These are phyloP conservation scores for Rhopalosiphum maidis DNA, from an alignment of 1,140 invertebrate genomes.

Conservation along the genomic window DNA sequence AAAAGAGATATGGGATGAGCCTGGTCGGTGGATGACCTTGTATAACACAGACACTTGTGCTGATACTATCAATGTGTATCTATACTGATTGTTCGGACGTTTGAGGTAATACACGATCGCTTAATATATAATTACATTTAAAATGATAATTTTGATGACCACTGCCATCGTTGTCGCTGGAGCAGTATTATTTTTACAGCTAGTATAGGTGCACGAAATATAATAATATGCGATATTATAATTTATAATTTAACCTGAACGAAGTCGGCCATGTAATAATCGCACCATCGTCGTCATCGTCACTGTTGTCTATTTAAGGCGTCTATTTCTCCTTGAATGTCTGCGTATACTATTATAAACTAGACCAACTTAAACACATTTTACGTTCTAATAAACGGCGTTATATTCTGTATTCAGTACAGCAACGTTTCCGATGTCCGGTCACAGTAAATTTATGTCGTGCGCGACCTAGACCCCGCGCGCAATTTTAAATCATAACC, in stretches of 20 bases:
- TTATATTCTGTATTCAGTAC: neutral
- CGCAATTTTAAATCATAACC: neutral
- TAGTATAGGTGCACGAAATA: neutral
- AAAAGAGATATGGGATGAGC: too few relatives aligned
- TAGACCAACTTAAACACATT: neutral
- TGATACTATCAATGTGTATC: neutral
- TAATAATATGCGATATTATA: neutral
- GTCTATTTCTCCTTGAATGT: conserved; percentile 18
- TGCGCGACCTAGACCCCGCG: conserved; percentile 24
- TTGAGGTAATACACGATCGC: neutral
- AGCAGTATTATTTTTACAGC: neutral
- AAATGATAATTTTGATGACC: neutral
- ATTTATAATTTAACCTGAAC: neutral
- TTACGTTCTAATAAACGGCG: neutral
- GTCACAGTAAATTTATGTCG: conserved; percentile 30
- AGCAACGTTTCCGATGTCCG: conserved; percentile 42
- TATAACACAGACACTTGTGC: neutral
- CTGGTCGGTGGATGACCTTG: too few relatives aligned
- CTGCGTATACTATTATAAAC: conserved; percentile 10
- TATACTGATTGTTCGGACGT: neutral
- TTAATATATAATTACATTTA: neutral
- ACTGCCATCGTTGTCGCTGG: neutral
- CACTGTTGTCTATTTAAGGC: neutral
- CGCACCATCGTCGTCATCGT: neutral
- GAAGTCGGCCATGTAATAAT: conserved; percentile 5